Conservation (phyloP, 2,888 invertebrate species). For the Scaptomyza caliginosa region DNA sequence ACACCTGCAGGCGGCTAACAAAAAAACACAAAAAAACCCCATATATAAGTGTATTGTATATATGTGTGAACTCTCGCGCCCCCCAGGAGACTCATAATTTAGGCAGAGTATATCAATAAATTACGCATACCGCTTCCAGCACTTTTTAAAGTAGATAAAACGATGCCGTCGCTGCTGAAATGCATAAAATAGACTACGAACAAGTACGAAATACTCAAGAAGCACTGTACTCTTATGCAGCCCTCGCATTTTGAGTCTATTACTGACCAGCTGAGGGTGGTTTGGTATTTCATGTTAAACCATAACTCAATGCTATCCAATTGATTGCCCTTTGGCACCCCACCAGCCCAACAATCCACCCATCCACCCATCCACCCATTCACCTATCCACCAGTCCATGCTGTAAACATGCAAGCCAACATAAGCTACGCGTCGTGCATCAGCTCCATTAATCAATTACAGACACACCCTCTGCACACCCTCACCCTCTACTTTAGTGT, state of each 20-base stretch:
- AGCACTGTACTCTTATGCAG: not conserved
- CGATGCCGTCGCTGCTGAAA: slow-evolving; percentile 25
- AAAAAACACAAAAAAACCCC: slow-evolving; percentile 12
- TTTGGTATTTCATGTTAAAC: slow-evolving; percentile 26
- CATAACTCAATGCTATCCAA: slow-evolving; percentile 62
- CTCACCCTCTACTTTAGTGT: not conserved
- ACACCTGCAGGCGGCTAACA: slow-evolving; percentile 66
- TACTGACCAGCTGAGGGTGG: slow-evolving; percentile 33
- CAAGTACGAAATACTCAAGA: slow-evolving; percentile 26
- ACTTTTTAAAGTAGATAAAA: slow-evolving; percentile 66
- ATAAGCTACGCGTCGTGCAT: slow-evolving; percentile 68
- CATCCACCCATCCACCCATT: too few species aligned
- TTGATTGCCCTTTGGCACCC: slow-evolving; percentile 48
- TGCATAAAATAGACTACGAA: slow-evolving; percentile 17
- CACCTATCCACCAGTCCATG: not conserved
- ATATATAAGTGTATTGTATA: not conserved
- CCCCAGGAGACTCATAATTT: slow-evolving; percentile 78
- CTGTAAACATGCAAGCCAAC: slow-evolving; percentile 58
- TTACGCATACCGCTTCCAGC: slow-evolving; percentile 67
- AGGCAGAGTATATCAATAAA: slow-evolving; percentile 79
- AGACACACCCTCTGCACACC: slow-evolving; percentile 40
- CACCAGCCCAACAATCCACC: not conserved
- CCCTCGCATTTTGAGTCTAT: slow-evolving; percentile 17
- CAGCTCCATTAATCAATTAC: slow-evolving; percentile 82
- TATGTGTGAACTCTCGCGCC: slow-evolving; percentile 33